phyloP scores from a whole-genome alignment of 2,113 vertebrate species.

The Cisticola juncidis region DNA sequence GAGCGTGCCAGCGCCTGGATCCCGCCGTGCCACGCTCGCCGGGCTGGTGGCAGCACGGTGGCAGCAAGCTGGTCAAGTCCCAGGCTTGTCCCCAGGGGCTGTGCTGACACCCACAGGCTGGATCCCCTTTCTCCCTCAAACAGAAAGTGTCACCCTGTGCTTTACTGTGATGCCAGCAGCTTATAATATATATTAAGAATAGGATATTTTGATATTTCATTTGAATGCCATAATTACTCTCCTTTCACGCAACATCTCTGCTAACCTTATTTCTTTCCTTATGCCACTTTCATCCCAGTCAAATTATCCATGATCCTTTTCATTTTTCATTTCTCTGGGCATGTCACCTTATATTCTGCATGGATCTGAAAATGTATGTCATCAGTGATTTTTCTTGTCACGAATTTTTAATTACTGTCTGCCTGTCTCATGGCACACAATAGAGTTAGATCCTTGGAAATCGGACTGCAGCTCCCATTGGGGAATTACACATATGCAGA shows the following conservation, averaged over 20 bases:
- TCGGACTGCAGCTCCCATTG: background rate
- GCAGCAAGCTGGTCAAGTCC: background rate
- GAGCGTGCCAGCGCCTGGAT: rapidly evolving
- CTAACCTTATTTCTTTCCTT: background rate
- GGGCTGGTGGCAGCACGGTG: background rate
- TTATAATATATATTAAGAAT: background rate
- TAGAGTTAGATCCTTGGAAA: background rate
- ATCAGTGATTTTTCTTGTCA: background rate
- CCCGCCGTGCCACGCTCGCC: rapidly evolving
- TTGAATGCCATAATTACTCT: background rate
- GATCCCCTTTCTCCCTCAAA: background rate
- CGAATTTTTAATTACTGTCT: constrained; percentile 37
- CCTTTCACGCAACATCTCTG: background rate
- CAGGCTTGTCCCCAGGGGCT: background rate
- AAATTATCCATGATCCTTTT: background rate
- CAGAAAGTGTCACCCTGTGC: background rate
- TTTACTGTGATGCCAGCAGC: background rate
- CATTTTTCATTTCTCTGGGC: constrained; percentile 16
- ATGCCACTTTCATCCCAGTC: background rate
- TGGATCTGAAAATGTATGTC: background rate
- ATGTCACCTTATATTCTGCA: background rate
- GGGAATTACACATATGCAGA: background rate
- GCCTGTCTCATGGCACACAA: background rate
- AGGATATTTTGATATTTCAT: background rate
- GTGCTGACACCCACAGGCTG: background rate